Evolutionary conservation across 1,140 invertebrate genomes (phyloP).

Genomic region (Drosophila mojavensis): DNA sequence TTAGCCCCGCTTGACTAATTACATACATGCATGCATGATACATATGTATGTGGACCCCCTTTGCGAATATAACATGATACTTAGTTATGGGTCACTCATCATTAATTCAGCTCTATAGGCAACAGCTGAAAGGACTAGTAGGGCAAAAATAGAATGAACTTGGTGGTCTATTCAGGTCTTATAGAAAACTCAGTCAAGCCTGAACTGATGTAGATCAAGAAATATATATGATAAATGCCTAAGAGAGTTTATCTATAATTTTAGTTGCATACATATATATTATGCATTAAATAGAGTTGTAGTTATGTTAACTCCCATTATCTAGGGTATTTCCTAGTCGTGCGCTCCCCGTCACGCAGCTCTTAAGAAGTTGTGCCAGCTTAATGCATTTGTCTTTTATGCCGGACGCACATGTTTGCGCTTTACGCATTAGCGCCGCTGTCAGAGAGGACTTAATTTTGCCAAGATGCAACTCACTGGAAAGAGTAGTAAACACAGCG

Average conservation of each 20-base stretch:
- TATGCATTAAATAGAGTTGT: too few relatives aligned
- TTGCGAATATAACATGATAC: neutral
- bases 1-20: neutral
- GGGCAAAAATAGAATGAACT: too few relatives aligned
- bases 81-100: neutral
- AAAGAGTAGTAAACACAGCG: neutral
- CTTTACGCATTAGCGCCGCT: conserved; percentile 33
- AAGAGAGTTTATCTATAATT: too few relatives aligned
- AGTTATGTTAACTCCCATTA: too few relatives aligned
- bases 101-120: neutral
- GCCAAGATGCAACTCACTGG: conserved; percentile 6
- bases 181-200: too few relatives aligned
- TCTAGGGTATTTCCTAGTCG: conserved; percentile 9
- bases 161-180: too few relatives aligned
- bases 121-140: neutral
- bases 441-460: neutral
- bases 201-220: too few relatives aligned
- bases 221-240: too few relatives aligned
- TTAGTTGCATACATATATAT: too few relatives aligned
- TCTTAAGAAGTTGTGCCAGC: neutral
- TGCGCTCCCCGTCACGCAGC: neutral
- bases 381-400: conserved; percentile 22
- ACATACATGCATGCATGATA: neutral
- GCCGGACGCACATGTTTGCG: conserved; percentile 17
- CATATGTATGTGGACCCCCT: neutral